Percentiles rank a stretch among this genome's conserved stretches.
Evolutionary conservation across 2,888 invertebrate species (phyloP).

Genomic region (Fabriciana adippe): DNA sequence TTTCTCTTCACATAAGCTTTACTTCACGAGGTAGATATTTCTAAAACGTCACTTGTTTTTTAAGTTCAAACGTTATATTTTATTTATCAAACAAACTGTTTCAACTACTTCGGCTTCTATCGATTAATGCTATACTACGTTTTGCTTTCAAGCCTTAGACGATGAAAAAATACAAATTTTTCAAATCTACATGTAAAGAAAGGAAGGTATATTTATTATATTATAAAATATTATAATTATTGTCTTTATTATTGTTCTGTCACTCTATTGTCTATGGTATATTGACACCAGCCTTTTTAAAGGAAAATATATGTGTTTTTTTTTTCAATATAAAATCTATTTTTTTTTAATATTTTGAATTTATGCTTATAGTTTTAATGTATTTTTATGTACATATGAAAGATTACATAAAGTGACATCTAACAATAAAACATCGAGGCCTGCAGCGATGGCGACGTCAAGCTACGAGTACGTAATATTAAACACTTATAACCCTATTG

Average conservation of each 20-base stretch:
- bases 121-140: conserved; percentile 51
- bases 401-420: neutral
- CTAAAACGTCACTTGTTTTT: neutral
- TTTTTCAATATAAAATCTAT: conserved; percentile 12
- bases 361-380: conserved; percentile 6
- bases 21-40: conserved; percentile 17
- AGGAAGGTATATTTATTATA: conserved; percentile 12
- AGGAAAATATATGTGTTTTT: neutral
- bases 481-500: conserved; percentile 46
- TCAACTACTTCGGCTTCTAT: conserved; percentile 9
- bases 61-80: neutral
- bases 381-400: conserved; percentile 13
- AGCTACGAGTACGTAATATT: conserved; percentile 36
- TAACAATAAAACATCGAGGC: neutral
- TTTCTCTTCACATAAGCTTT: neutral
- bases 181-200: conserved; percentile 28
- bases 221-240: conserved; percentile 30
- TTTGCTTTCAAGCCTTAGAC: conserved; percentile 50
- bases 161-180: conserved; percentile 61
- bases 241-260: conserved; percentile 24
- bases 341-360: conserved; percentile 4
- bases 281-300: neutral
- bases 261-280: conserved; percentile 37
- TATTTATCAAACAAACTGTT: neutral
- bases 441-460: conserved; percentile 32